Evolutionary conservation across 2,113 vertebrate species (phyloP), one percentile per base, ranked within the genome.

Genomic region (Hepsetus odoe): DNA sequence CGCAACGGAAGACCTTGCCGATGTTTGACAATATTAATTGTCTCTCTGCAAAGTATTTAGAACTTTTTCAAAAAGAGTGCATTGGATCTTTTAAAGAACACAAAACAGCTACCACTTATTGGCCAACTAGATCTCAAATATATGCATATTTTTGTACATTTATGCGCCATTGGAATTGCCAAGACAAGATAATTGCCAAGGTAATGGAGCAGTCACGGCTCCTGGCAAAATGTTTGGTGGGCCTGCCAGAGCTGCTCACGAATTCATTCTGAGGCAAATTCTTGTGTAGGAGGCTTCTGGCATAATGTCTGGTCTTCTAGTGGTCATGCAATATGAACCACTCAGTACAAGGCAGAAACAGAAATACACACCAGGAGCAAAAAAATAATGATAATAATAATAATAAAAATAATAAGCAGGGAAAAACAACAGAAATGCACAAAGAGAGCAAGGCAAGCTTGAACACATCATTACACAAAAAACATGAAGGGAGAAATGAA

Each of bases 171-270:
- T 20, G 51, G 28, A 42, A 77, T 28, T 77, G 78, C 62, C 74
- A 64, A 40, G 77, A 73, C 69, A 40, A 68, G 42, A 76, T 67
- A 58, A 66, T 80, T n/a, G 67, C 30, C 35, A 64, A 77, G 74
- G 74, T 80, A 83, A 83, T 74, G 55, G 65, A 83, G 82, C 82
- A 53, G 74, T 77, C 74, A 69, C n/a, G 44, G 68, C 77, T 83
- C 55, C 59, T 77, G 71, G 74, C 74, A 28, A n/a, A 22, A 46
- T 74, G 58, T 77, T 73, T 61, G 35, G 33, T 73, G 59, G 69
- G 24, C 32, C 49, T 79, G 68, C 68, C 78, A 73, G 62, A 77
- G 78, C 26, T 44, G 68, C 32, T 78, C 46, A 65, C 62, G 56
- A 67, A 61, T 73, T 77, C 70, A 49, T 53, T 33, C 33, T 18